Conservation (phyloP, 2,113 vertebrate genomes). For the Saiga tatarica region DNA sequence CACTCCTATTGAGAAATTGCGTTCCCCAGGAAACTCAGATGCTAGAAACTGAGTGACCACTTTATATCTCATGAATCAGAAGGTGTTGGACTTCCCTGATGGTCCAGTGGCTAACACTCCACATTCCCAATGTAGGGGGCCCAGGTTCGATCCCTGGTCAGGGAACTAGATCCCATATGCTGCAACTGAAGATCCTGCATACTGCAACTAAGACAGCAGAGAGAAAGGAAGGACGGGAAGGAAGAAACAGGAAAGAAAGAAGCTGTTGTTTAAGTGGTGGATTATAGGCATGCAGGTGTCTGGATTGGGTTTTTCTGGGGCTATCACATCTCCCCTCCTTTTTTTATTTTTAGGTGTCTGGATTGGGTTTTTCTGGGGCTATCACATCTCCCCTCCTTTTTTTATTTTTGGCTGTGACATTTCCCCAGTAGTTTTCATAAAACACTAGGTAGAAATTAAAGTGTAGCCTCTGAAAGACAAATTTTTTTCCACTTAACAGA, state of each 20-base stretch:
- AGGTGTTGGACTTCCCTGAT: not conserved
- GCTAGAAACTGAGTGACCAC: not conserved
- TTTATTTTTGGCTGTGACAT: not conserved
- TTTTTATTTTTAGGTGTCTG: not conserved
- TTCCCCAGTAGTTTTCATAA: slow-evolving; percentile 1
- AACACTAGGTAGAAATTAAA: not conserved
- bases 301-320: not conserved
- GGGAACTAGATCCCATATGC: not conserved
- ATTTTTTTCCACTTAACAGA: not conserved
- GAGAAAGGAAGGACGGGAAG: not conserved
- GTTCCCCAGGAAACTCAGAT: slow-evolving; percentile 5
- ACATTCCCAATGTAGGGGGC: not conserved
- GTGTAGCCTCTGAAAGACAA: not conserved
- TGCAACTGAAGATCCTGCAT: not conserved
- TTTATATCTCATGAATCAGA: not conserved
- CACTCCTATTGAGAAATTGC: slow-evolving; percentile 36
- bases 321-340: not conserved
- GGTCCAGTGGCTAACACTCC: not conserved
- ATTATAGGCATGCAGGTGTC: not conserved
- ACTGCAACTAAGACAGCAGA: not conserved
- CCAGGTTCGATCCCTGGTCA: not conserved
- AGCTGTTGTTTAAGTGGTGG: not conserved
- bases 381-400: not conserved
- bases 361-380: not conserved
- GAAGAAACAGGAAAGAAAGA: not conserved